Conservation (phyloP, 2,888 invertebrate species). For the Entomobrya proxima region DNA sequence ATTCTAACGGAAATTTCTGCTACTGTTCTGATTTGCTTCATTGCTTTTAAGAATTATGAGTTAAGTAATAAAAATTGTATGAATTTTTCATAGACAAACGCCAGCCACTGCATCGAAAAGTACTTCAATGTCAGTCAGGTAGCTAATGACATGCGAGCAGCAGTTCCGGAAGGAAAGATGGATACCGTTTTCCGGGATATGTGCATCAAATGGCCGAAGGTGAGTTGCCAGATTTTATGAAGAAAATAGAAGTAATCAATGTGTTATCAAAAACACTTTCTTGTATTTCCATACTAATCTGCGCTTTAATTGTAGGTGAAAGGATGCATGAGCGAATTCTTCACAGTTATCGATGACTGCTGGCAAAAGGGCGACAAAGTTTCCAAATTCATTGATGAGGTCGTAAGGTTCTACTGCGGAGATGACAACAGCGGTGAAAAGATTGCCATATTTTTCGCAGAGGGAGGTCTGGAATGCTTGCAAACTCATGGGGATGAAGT, state of each 20-base stretch:
- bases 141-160: slow-evolving; percentile 69
- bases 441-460: slow-evolving; percentile 72
- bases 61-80: neutral
- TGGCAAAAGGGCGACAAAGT: slow-evolving; percentile 73
- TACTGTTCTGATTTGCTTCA: neutral
- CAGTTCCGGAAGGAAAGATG: slow-evolving; percentile 73
- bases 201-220: slow-evolving; percentile 73
- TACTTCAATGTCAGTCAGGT: slow-evolving; percentile 72
- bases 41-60: neutral
- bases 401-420: slow-evolving; percentile 74
- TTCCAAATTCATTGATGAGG: slow-evolving; percentile 68
- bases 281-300: neutral
- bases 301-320: slow-evolving; percentile 54
- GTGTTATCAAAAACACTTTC: neutral
- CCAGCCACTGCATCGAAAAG: slow-evolving; percentile 65
- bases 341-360: slow-evolving; percentile 72
- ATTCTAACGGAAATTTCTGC: neutral
- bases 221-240: slow-evolving; percentile 33
- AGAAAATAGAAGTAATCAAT: neutral
- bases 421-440: slow-evolving; percentile 73
- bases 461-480: slow-evolving; percentile 73
- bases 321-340: slow-evolving; percentile 66
- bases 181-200: slow-evolving; percentile 73
- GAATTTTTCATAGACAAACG: slow-evolving; percentile 58
- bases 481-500: slow-evolving; percentile 72